These are phyloP conservation scores for Oncorhynchus keta DNA, from an alignment of 2,113 vertebrate species.

Conservation along the genomic window DNA sequence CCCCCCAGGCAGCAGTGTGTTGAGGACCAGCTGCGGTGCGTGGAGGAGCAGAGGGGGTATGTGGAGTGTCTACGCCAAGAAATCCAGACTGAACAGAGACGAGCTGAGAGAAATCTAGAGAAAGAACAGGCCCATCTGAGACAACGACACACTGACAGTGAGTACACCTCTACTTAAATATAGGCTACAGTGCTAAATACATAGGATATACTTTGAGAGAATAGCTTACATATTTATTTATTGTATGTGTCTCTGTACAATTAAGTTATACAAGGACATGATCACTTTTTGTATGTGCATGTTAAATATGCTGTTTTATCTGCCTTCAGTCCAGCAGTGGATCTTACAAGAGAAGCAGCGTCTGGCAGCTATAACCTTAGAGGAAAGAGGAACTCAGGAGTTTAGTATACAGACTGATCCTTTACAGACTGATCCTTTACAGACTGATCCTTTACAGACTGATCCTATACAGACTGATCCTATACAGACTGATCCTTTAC, in stretches of 20 bases:
- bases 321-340: conserved; percentile 84
- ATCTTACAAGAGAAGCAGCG: conserved; percentile 79
- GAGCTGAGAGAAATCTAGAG: conserved; percentile 80
- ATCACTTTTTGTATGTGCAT: too few relatives aligned
- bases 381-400: conserved; percentile 70
- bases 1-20: conserved; percentile 62
- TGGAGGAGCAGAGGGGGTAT: conserved; percentile 75
- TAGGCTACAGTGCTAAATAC: not conserved
- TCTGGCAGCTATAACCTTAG: conserved; percentile 54
- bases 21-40: conserved; percentile 73
- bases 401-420: conserved; percentile 77
- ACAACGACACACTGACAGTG: conserved; percentile 81
- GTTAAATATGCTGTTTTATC: conserved; percentile 26
- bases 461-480: conserved; percentile 45
- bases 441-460: conserved; percentile 33
- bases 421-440: too few relatives aligned
- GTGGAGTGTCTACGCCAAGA: conserved; percentile 81
- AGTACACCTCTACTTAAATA: conserved; percentile 39
- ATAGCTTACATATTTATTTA: too few relatives aligned
- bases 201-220: not conserved
- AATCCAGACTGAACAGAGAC: conserved; percentile 79
- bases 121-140: conserved; percentile 76
- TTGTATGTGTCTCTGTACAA: not conserved
- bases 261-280: not conserved
- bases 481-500: too few relatives aligned